A percentile compares a stretch with the other conserved stretches of the same genome.
phyloP scores from a whole-genome alignment of 2,888 invertebrate genomes.

The Drosophila tripunctata region DNA sequence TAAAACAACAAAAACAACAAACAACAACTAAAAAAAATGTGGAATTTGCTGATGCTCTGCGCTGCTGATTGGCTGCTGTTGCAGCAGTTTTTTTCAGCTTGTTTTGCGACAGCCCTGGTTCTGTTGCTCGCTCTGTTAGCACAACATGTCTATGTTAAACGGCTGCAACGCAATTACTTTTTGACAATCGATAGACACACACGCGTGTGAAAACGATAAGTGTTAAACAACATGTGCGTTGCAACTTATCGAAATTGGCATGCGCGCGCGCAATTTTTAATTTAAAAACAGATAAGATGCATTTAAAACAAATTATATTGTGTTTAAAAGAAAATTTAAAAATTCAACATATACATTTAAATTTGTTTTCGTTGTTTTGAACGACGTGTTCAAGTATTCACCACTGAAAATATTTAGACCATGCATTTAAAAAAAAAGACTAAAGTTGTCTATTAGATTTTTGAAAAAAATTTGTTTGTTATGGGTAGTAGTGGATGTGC shows the following conservation, averaged over 20 bases:
- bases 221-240: not conserved
- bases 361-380: no score
- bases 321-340: no score
- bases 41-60: slow-evolving; percentile 44
- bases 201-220: not conserved
- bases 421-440: no score
- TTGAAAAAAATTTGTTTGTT: no score
- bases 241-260: not conserved
- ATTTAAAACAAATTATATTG: no score
- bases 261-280: no score
- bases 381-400: no score
- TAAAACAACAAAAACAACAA: slow-evolving; percentile 29
- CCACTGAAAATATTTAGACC: no score
- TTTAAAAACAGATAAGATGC: no score
- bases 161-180: not conserved
- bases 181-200: slow-evolving; percentile 34
- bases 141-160: slow-evolving; percentile 18
- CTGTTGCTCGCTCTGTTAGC: slow-evolving; percentile 23
- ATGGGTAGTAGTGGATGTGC: no score
- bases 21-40: slow-evolving; percentile 37
- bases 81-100: slow-evolving; percentile 14
- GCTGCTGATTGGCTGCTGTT: slow-evolving; percentile 10
- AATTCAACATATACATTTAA: no score
- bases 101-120: slow-evolving; percentile 36
- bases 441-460: no score